Percentiles rank a stretch among this genome's conserved stretches.
phyloP scores from a whole-genome alignment of 1,140 invertebrate species.

The Rhizoglyphus robini region DNA sequence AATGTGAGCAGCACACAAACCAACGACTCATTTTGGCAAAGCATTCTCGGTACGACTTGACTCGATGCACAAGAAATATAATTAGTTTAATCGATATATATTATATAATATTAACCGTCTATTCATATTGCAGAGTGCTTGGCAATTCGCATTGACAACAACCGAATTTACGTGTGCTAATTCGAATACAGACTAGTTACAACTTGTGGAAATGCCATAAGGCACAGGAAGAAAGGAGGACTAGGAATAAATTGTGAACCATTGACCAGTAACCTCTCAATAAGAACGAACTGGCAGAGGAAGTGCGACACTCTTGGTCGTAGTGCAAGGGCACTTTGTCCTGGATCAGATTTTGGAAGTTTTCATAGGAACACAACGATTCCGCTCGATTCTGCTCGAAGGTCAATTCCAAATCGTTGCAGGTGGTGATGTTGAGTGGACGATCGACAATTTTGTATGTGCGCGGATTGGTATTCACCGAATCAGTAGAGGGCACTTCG shows the following conservation, averaged over 20 bases:
- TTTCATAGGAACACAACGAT: background rate
- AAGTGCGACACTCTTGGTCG: constrained; percentile 10
- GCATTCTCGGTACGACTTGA: background rate
- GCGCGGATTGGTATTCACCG: too few species aligned
- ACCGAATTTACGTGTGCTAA: background rate
- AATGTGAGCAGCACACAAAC: background rate
- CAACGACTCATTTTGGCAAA: background rate
- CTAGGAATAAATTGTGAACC: too few species aligned
- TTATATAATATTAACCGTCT: too few species aligned
- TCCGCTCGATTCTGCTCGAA: background rate
- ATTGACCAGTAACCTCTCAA: too few species aligned
- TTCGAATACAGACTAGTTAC: too few species aligned
- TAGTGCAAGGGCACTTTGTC: constrained; percentile 18
- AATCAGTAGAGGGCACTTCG: background rate
- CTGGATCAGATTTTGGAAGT: constrained; percentile 33
- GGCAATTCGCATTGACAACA: too few species aligned
- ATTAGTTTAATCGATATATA: background rate
- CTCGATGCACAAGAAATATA: background rate
- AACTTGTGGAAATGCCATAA: too few species aligned
- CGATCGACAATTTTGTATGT: background rate
- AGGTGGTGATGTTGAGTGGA: background rate
- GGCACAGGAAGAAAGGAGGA: too few species aligned
- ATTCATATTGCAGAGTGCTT: too few species aligned
- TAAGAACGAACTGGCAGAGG: too few species aligned
- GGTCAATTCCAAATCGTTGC: background rate